A percentile compares a stretch with the other conserved stretches of the same genome.
Evolutionary conservation across 2,113 vertebrate genomes (phyloP).

Genomic region (Labeo catla): DNA sequence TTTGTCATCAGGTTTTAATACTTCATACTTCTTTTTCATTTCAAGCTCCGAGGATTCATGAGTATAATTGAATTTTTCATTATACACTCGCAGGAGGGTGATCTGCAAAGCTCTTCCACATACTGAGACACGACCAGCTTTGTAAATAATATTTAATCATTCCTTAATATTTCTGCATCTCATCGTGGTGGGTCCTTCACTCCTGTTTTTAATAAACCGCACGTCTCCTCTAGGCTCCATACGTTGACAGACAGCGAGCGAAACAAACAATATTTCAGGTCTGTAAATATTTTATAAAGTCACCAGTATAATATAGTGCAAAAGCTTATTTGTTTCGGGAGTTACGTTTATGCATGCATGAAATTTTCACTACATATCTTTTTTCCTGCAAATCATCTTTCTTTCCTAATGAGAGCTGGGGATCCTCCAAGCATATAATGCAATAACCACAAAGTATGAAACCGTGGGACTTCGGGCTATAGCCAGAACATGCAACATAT

Average conservation of each 20-base stretch:
- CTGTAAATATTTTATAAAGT: constrained; percentile 44
- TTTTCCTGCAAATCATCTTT: constrained; percentile 1
- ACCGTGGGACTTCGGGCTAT: neutral
- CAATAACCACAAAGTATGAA: constrained; percentile 39
- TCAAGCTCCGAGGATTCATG: constrained; percentile 13
- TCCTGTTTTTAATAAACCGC: constrained; percentile 31
- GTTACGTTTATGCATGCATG: constrained; percentile 29
- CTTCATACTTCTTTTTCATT: constrained; percentile 33
- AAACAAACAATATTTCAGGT: constrained; percentile 37
- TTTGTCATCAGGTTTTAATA: constrained; percentile 18
- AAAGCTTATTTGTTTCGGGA: constrained; percentile 22
- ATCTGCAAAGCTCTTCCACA: constrained; percentile 1
- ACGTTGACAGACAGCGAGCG: constrained; percentile 17
- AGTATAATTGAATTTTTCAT: constrained; percentile 16
- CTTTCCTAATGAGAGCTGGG: constrained; percentile 35
- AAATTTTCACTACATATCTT: constrained; percentile 25
- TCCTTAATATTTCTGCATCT: constrained; percentile 27
- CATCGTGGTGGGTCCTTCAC: neutral
- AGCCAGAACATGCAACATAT: neutral
- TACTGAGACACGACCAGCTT: neutral
- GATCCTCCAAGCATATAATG: constrained; percentile 44
- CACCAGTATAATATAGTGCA: constrained; percentile 26
- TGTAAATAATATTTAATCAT: constrained; percentile 38
- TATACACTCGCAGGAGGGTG: constrained; percentile 7
- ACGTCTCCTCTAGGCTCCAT: constrained; percentile 3